Base-by-base conservation (phyloP, 2,888 invertebrate species). In the Xestia ashworthii region DNA sequence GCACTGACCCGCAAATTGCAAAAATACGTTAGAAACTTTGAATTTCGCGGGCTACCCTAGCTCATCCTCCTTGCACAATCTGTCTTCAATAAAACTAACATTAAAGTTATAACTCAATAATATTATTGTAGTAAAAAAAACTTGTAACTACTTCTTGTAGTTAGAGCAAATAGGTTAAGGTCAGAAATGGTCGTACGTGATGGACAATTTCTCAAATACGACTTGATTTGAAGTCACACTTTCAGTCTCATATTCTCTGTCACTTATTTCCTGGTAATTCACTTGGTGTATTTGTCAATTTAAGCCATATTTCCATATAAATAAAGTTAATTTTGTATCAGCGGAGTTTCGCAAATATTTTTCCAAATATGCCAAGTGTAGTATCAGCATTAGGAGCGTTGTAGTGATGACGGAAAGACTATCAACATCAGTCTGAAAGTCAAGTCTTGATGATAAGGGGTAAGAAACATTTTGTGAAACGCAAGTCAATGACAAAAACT, bases 31-130 rank as follows among this genome's bases (percentile, higher is more conserved):
- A 50, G 19, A 22, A 8, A 22, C 3, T 50, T 50, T 8, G 3
- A 22, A 50, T 50, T 50, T 50, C 22, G 50, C 19, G 50, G 50
- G 22, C 22, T 3, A 8, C 8, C 9, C 9, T 50, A 22, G 50
- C 19, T 19, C 19, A 19, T 8, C 50, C 22, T 50, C 22, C 22
- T 22, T 22, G 50, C 50, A 50, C 22, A 55, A 70, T 19, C 12
- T 12, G 19, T 50, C 0, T 46, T 3, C 8, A 53, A 44, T 16
- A n/a, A 19, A 65, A 44, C 5, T n/a, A 41, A 60, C 16, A 50
- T 4, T 46, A 44, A 69, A 69, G 78, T 69, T 84, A 38, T 5
- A 50, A 64, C 78, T 82, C 55, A 48, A 50, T 53, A 41, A 16
- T 25, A 62, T n/a, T 11, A 14, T 53, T 50, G 41, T 48, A 72